phyloP scores from a whole-genome alignment of 2,888 invertebrate species.

The Trachelus stipa region DNA sequence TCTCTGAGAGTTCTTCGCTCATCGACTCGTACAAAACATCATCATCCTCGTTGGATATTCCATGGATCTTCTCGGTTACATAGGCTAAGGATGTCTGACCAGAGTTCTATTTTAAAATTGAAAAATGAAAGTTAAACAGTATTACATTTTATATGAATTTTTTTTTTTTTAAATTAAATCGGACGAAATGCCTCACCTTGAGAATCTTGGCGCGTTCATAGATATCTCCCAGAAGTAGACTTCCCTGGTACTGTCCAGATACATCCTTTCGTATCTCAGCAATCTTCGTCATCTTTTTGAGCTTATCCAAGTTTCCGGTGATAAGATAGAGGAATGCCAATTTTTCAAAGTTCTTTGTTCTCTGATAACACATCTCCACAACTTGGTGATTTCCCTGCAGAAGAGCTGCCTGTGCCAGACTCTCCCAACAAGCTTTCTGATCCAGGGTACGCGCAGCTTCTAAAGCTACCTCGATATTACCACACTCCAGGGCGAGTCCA shows the following conservation, averaged over 20 bases:
- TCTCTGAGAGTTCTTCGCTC: constrained; percentile 76
- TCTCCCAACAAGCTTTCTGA: constrained; percentile 96
- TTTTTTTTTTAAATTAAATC: not conserved
- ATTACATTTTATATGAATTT: constrained; percentile 15
- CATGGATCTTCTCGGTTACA: constrained; percentile 94
- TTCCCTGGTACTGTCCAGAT: constrained; percentile 97
- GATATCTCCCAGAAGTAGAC: constrained; percentile 91
- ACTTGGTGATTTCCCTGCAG: constrained; percentile 94
- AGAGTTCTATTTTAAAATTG: constrained; percentile 60
- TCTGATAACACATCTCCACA: constrained; percentile 99
- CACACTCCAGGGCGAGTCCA: constrained; percentile 95
- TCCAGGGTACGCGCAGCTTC: constrained; percentile 96
- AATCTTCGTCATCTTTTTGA: constrained; percentile 99
- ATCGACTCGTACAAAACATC: constrained; percentile 74
- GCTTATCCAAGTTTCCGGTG: constrained; percentile 97
- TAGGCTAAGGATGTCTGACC: constrained; percentile 86
- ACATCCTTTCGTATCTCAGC: constrained; percentile 98
- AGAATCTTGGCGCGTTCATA: constrained; percentile 88
- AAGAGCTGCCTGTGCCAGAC: constrained; percentile 92
- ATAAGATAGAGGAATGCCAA: constrained; percentile 97
- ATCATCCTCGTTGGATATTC: constrained; percentile 83
- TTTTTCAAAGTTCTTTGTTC: constrained; percentile 99
- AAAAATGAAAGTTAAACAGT: constrained; percentile 1
- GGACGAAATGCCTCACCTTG: constrained; percentile 63
- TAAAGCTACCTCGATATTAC: constrained; percentile 96